Evolutionary conservation across 2,797 vertebrate species (phyloP), one percentile per base, ranked within the genome.

Genomic region (Nannoperca australis): DNA sequence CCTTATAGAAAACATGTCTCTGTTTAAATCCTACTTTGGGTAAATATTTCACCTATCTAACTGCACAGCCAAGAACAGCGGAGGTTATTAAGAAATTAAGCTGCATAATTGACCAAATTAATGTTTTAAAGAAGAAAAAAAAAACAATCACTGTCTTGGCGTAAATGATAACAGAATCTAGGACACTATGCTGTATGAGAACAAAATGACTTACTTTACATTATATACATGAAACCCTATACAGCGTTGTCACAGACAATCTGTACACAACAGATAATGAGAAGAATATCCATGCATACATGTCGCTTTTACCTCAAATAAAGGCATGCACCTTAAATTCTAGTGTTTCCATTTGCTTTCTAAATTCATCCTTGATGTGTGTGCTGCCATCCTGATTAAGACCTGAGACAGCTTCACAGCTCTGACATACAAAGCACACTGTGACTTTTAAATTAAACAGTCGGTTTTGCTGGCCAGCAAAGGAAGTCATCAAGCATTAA

Each of bases 401-500:
- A 89, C 85, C 83, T 85, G 61, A 85, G 84, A 91, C 88, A 88
- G 90, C 84, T 87, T 89, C 85, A 90, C 83, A 82, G 83, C 88
- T 73, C 85, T 91, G 90, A 94, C 90, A 92, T 65, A 89, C 85
- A 86, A 85, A 92, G 90, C 88, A 90, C 85, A 89, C 77, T 79
- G 85, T 88, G 88, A 86, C 90, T 91, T 93, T 89, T 94, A 90
- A 95, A 95, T 94, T 91, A 94, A 91, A 93, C 85, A 94, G 88
- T 85, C 86, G 90, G 92, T 89, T 88, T 92, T 89, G 83, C 90
- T 83, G 91, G 93, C 77, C 90, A 85, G 83, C 76, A 94, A 93
- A 94, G 88, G 79, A 93, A 94, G 92, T 93, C 93, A 93, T 94
- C 91, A 94, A 91, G 91, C 93, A 93, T 94, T 92, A 91, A 94